phyloP scores from a whole-genome alignment of 2,888 invertebrate species.

The Machimus rusticus region DNA sequence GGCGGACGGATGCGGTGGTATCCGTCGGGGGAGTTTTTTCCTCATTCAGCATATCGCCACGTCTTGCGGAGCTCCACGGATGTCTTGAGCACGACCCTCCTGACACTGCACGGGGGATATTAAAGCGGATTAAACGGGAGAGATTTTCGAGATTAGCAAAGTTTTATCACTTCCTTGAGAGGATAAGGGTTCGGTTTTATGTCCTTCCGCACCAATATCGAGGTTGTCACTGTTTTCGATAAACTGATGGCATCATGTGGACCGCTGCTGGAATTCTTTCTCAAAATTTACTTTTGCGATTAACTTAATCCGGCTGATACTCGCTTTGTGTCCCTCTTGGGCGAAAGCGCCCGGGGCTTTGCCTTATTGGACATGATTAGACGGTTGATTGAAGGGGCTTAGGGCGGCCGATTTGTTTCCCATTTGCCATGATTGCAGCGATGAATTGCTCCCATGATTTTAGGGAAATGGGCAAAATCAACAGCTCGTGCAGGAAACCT shows the following conservation, averaged over 20 bases:
- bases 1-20: neutral
- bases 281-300: neutral
- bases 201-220: neutral
- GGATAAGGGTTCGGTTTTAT: constrained; percentile 29
- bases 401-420: neutral
- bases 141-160: constrained; percentile 34
- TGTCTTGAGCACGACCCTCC: neutral
- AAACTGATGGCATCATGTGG: neutral
- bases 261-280: neutral
- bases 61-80: neutral
- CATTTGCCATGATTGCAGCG: neutral
- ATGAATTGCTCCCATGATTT: neutral
- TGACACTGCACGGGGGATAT: neutral
- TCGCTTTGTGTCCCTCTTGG: neutral
- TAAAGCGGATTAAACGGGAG: constrained; percentile 29
- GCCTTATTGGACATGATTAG: neutral
- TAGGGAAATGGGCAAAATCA: neutral
- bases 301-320: neutral
- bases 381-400: neutral
- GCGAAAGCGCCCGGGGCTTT: neutral
- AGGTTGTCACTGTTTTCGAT: constrained; percentile 13
- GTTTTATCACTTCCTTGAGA: constrained; percentile 34
- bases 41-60: constrained; percentile 4
- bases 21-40: neutral
- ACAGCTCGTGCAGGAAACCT: neutral